phyloP scores from a whole-genome alignment of 1,140 invertebrate species.

The Chymomyza costata region DNA sequence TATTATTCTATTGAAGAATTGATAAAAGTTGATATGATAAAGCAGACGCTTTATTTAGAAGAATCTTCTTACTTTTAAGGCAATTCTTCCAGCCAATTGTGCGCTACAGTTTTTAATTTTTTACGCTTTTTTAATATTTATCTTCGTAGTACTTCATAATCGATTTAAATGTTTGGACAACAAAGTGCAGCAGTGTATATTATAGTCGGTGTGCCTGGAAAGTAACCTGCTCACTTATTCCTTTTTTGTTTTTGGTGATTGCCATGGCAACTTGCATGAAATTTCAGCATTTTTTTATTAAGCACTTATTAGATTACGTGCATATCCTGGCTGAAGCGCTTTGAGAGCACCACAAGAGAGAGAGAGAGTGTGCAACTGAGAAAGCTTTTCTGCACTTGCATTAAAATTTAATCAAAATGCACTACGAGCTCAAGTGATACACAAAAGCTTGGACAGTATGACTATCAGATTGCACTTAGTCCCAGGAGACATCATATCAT shows the following conservation, averaged over 20 bases:
- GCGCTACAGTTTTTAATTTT: no score
- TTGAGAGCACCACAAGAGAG: neutral
- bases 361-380: neutral
- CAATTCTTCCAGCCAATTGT: no score
- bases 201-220: no score
- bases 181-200: no score
- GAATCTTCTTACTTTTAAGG: no score
- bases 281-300: slow-evolving; percentile 4
- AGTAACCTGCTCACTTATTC: no score
- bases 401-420: slow-evolving; percentile 17
- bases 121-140: no score
- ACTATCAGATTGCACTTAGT: slow-evolving; percentile 20
- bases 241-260: slow-evolving; percentile 19
- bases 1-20: no score
- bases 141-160: slow-evolving; percentile 7
- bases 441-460: slow-evolving; percentile 21
- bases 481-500: slow-evolving; percentile 40
- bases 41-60: no score
- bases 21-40: no score
- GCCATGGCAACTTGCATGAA: slow-evolving; percentile 40
- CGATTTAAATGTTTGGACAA: no score
- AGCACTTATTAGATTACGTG: slow-evolving; percentile 38
- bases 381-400: slow-evolving; percentile 4
- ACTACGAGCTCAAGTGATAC: slow-evolving; percentile 10
- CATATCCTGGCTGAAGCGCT: slow-evolving; percentile 3